phyloP scores from a whole-genome alignment of 2,888 invertebrate species.

The Octodonta nipae region DNA sequence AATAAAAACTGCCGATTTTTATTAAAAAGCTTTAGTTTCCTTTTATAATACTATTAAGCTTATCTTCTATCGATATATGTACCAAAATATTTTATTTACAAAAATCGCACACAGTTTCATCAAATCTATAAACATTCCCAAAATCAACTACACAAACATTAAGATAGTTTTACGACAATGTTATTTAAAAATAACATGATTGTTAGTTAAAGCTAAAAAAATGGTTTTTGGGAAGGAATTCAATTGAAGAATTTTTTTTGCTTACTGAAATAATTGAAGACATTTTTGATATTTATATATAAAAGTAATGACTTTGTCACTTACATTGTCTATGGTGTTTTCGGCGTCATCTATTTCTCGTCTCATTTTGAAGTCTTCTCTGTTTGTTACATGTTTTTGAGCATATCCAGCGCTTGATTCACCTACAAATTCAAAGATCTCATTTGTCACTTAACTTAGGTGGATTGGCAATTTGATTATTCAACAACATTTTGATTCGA shows the following conservation, averaged over 20 bases:
- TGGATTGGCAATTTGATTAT: no score
- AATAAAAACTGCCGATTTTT: slow-evolving; percentile 18
- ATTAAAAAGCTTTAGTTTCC: not conserved
- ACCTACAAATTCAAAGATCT: slow-evolving; percentile 26
- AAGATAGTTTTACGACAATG: slow-evolving; percentile 8
- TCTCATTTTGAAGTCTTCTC: slow-evolving; percentile 39
- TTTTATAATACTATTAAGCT: no score
- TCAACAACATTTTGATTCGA: no score
- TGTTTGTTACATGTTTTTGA: slow-evolving; percentile 45
- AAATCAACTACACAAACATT: slow-evolving; percentile 4
- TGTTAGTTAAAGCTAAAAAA: slow-evolving; percentile 14
- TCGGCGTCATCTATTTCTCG: slow-evolving; percentile 33
- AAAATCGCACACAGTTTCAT: slow-evolving; percentile 5
- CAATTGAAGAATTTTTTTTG: slow-evolving; percentile 3
- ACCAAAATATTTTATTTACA: slow-evolving; percentile 20
- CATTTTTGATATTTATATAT: slow-evolving; percentile 1
- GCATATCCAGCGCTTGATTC: slow-evolving; percentile 27
- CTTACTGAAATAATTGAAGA: slow-evolving; percentile 17
- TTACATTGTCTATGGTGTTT: slow-evolving; percentile 28
- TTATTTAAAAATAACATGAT: slow-evolving; percentile 10
- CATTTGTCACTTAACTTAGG: no score
- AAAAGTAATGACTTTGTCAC: slow-evolving; percentile 10
- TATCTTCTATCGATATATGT: no score
- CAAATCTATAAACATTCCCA: slow-evolving; percentile 10
- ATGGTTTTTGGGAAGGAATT: slow-evolving; percentile 6